A percentile compares a stretch with the other conserved stretches of the same genome.
These are phyloP conservation scores for Dolomedes plantarius DNA, from an alignment of 2,888 invertebrate species.

Conservation along the genomic window DNA sequence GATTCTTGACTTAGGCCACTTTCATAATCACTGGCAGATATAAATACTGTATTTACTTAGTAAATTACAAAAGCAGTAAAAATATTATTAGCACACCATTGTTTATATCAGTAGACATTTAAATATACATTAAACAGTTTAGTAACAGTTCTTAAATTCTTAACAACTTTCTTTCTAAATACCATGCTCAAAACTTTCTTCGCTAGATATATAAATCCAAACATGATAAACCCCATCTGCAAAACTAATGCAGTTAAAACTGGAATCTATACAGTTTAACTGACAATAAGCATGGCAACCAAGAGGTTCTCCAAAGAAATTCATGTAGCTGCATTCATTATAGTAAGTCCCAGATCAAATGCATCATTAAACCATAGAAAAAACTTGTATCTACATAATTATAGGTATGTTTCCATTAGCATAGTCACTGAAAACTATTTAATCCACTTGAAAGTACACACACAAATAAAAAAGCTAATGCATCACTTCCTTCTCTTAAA, in stretches of 20 bases:
- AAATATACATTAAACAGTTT: constrained; percentile 5
- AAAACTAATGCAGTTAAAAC: constrained; percentile 8
- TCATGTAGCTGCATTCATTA: background rate
- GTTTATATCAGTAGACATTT: background rate
- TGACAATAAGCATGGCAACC: background rate
- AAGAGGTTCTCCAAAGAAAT: constrained; percentile 28
- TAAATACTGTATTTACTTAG: no score
- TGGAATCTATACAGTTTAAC: constrained; percentile 2
- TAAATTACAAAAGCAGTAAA: no score
- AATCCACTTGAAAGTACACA: no score
- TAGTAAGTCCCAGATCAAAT: background rate
- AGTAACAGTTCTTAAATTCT: background rate
- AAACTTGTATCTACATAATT: no score
- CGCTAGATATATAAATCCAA: background rate
- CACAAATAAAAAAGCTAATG: no score
- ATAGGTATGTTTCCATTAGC: no score
- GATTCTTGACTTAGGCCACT: no score
- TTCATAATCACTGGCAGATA: no score
- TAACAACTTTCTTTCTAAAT: background rate
- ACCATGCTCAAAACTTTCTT: background rate
- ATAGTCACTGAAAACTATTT: no score
- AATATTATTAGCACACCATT: background rate
- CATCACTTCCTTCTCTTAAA: no score
- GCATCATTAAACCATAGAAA: no score
- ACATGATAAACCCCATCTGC: constrained; percentile 34